Evolutionary conservation across 2,888 invertebrate genomes (phyloP).

Genomic region (Acleris emargana): DNA sequence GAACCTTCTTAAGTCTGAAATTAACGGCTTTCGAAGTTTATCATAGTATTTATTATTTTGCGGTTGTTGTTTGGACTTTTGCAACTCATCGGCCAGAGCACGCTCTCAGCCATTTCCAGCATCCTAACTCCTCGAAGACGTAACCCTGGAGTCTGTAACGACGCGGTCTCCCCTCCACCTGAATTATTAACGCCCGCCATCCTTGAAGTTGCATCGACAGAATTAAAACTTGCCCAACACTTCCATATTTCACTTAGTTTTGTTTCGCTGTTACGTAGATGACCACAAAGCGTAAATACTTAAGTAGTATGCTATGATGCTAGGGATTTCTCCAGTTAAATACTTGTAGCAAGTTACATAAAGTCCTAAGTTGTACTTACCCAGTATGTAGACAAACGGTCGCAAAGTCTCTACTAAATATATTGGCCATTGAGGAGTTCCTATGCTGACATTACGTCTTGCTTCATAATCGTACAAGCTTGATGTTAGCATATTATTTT

Average conservation of each 20-base stretch:
- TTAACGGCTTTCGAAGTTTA: too few species aligned
- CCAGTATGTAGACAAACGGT: too few species aligned
- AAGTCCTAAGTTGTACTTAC: too few species aligned
- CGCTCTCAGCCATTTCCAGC: constrained; percentile 1
- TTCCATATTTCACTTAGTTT: constrained; percentile 72
- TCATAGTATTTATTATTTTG: too few species aligned
- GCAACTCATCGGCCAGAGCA: neutral
- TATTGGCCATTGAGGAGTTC: too few species aligned
- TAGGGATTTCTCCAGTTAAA: too few species aligned
- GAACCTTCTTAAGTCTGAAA: too few species aligned
- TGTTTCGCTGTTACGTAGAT: constrained; percentile 37
- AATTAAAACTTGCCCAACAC: constrained; percentile 75
- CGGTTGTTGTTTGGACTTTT: neutral
- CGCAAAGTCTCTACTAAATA: too few species aligned
- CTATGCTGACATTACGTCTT: too few species aligned
- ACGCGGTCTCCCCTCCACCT: constrained; percentile 63
- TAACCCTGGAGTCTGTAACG: constrained; percentile 53
- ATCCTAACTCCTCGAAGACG: constrained; percentile 20
- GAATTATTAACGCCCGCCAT: constrained; percentile 77
- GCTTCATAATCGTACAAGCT: too few species aligned
- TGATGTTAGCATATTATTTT: too few species aligned
- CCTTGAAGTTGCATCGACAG: constrained; percentile 75
- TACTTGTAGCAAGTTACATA: too few species aligned
- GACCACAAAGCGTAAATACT: constrained; percentile 8
- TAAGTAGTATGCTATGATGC: neutral